These are phyloP conservation scores for Esox masquinongy DNA, from an alignment of 2,797 vertebrate species.

Conservation along the genomic window DNA sequence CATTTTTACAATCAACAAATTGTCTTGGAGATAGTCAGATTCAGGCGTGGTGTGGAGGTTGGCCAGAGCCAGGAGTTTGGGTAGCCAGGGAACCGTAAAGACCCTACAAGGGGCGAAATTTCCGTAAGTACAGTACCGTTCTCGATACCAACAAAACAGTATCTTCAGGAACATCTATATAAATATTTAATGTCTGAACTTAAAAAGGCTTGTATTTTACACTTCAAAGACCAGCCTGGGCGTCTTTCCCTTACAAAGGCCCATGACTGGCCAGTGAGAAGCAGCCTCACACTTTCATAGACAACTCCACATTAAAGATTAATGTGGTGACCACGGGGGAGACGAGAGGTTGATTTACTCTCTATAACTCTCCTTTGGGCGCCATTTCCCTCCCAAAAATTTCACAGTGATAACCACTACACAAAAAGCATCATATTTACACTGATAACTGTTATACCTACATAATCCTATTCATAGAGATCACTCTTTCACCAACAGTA, in stretches of 20 bases:
- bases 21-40: too few relatives aligned
- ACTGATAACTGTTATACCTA: too few relatives aligned
- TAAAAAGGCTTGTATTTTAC: slow-evolving; percentile 61
- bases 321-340: slow-evolving; percentile 32
- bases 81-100: too few relatives aligned
- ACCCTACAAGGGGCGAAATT: too few relatives aligned
- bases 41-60: too few relatives aligned
- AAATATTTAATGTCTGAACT: slow-evolving; percentile 65
- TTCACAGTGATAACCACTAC: too few relatives aligned
- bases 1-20: too few relatives aligned
- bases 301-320: slow-evolving; percentile 62
- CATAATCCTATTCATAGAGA: too few relatives aligned
- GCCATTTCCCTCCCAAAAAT: too few relatives aligned
- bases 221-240: slow-evolving; percentile 60
- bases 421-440: too few relatives aligned
- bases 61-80: too few relatives aligned
- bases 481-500: too few relatives aligned
- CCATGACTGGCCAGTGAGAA: slow-evolving; percentile 50
- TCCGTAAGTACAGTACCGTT: background rate
- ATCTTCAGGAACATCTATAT: slow-evolving; percentile 35
- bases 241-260: slow-evolving; percentile 32
- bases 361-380: background rate
- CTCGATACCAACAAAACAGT: background rate
- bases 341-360: background rate
- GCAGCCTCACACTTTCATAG: slow-evolving; percentile 7